Percentiles rank a stretch among this genome's conserved stretches.
These are phyloP conservation scores for Drosophila demipolita DNA, from an alignment of 2,888 invertebrate genomes.

Conservation along the genomic window DNA sequence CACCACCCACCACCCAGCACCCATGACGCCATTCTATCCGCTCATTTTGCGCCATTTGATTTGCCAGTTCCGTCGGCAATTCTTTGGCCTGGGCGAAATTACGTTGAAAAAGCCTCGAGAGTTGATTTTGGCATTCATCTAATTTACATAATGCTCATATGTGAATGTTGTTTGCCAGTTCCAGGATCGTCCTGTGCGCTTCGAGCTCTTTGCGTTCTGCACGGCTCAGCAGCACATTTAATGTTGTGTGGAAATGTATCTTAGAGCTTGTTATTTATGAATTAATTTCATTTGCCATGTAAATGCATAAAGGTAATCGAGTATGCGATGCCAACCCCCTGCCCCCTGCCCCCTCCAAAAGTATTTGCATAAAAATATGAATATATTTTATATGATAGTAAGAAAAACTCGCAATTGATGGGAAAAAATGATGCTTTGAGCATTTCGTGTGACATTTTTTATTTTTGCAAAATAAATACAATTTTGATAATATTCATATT, in stretches of 20 bases:
- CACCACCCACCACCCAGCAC: background rate
- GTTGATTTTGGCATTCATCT: constrained; percentile 72
- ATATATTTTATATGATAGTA: constrained; percentile 31
- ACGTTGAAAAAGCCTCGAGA: constrained; percentile 67
- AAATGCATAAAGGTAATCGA: constrained; percentile 74
- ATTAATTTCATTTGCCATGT: constrained; percentile 71
- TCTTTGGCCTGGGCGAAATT: constrained; percentile 44
- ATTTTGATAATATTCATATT: background rate
- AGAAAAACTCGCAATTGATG: constrained; percentile 37
- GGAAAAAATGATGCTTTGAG: background rate
- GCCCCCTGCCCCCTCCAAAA: too few relatives aligned
- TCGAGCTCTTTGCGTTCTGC: constrained; percentile 9
- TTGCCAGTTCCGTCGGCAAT: constrained; percentile 12
- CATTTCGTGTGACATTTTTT: background rate
- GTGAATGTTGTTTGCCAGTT: constrained; percentile 53
- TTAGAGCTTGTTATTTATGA: constrained; percentile 74
- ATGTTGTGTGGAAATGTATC: constrained; percentile 60
- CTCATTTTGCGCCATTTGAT: constrained; percentile 49
- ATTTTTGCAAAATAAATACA: constrained; percentile 2
- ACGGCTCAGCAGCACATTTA: constrained; percentile 40
- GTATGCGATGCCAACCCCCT: constrained; percentile 29
- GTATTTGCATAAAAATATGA: constrained; percentile 65
- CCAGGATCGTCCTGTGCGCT: constrained; percentile 8
- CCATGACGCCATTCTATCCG: background rate
- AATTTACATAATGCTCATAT: constrained; percentile 84